These are phyloP conservation scores for Anguilla marmorata DNA, from an alignment of 2,797 vertebrate species.

Conservation along the genomic window DNA sequence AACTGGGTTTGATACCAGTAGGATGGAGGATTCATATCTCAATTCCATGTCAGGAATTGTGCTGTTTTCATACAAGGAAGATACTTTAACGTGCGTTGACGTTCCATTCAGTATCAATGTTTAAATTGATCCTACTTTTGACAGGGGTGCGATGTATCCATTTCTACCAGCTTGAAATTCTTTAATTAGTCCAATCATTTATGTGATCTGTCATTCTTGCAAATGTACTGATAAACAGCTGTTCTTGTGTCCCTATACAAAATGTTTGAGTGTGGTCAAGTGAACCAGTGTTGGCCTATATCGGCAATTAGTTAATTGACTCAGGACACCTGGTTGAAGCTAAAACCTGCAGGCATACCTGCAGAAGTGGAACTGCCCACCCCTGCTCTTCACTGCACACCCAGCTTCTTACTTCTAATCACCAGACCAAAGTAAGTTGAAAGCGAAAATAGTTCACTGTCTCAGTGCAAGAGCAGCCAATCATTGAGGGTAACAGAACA, in stretches of 20 bases:
- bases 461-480: neutral
- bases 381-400: neutral
- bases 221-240: neutral
- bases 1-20: neutral
- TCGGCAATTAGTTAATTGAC: no score
- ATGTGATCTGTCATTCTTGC: neutral
- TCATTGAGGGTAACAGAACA: neutral
- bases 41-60: neutral
- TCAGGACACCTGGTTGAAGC: no score
- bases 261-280: neutral
- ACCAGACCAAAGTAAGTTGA: neutral
- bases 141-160: neutral
- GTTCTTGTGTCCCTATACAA: neutral
- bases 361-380: neutral
- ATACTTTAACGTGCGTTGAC: neutral
- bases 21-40: neutral
- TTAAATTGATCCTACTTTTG: neutral
- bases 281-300: neutral
- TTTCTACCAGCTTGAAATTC: neutral
- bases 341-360: no score
- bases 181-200: neutral
- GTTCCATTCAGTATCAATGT: neutral
- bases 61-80: neutral
- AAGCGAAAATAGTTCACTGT: neutral
- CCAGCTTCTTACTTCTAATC: neutral